These are phyloP conservation scores for Podarcis raffonei DNA, from an alignment of 2,113 vertebrate species.

Conservation along the genomic window DNA sequence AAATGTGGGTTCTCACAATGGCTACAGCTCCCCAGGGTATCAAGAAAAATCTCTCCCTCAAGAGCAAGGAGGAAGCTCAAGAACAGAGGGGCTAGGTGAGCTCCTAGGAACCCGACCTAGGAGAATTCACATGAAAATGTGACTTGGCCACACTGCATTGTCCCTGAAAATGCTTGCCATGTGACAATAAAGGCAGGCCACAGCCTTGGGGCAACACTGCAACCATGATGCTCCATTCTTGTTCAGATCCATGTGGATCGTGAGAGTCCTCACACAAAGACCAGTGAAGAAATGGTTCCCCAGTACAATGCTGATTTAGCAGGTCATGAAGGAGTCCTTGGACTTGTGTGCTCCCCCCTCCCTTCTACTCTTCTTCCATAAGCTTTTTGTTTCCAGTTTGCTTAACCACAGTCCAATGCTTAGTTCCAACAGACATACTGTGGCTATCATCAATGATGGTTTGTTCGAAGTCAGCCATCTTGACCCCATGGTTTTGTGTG, in stretches of 20 bases:
- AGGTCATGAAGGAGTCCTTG: no score
- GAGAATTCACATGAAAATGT: not conserved
- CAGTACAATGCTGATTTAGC: no score
- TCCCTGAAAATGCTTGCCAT: not conserved
- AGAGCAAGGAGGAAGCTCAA: not conserved
- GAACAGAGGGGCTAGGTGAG: not conserved
- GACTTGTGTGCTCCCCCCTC: no score
- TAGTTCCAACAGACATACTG: no score
- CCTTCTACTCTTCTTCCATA: no score
- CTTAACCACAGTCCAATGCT: no score
- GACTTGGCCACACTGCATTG: not conserved
- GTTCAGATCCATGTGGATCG: not conserved
- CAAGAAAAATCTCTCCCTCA: not conserved
- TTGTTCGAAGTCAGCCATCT: no score
- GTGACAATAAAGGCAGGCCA: not conserved
- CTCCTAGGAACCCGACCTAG: not conserved
- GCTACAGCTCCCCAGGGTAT: conserved; percentile 14
- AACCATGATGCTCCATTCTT: no score
- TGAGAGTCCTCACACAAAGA: not conserved
- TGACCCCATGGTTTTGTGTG: no score
- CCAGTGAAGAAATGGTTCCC: no score
- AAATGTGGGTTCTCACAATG: not conserved
- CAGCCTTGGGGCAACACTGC: not conserved
- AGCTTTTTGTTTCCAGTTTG: no score
- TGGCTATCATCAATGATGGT: no score